These are phyloP conservation scores for Cerastis rubricosa DNA, from an alignment of 2,888 invertebrate genomes.

Conservation along the genomic window DNA sequence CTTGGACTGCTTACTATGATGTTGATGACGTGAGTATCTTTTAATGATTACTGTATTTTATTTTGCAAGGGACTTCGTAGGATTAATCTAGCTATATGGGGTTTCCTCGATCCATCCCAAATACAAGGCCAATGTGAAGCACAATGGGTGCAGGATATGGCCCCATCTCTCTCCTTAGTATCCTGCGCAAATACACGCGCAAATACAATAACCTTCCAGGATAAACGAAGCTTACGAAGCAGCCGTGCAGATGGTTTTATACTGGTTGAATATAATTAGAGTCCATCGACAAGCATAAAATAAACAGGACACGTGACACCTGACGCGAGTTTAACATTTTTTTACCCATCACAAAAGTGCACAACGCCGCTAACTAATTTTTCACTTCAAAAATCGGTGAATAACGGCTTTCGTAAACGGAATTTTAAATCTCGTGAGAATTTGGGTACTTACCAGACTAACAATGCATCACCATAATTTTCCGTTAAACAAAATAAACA, in stretches of 20 bases:
- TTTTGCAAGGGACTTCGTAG: not conserved
- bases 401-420: too few relatives aligned
- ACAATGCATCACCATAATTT: too few relatives aligned
- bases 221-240: not conserved
- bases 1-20: constrained; percentile 92
- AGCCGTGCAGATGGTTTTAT: not conserved
- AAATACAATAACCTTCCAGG: too few relatives aligned
- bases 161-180: not conserved
- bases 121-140: not conserved
- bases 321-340: too few relatives aligned
- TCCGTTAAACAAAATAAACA: too few relatives aligned
- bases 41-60: not conserved
- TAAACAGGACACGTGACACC: too few relatives aligned
- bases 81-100: not conserved
- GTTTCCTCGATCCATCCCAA: not conserved
- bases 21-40: constrained; percentile 86
- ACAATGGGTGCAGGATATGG: not conserved
- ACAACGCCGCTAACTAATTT: too few relatives aligned
- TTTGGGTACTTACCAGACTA: too few relatives aligned
- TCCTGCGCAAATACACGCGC: not conserved
- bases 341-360: too few relatives aligned
- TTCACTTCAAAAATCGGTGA: too few relatives aligned
- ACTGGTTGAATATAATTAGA: not conserved
- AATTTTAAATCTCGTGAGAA: too few relatives aligned
- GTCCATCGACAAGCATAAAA: too few relatives aligned